Percentiles rank a stretch among this genome's conserved stretches.
Evolutionary conservation across 2,888 invertebrate genomes (phyloP).

Genomic region (Germaria angustata): DNA sequence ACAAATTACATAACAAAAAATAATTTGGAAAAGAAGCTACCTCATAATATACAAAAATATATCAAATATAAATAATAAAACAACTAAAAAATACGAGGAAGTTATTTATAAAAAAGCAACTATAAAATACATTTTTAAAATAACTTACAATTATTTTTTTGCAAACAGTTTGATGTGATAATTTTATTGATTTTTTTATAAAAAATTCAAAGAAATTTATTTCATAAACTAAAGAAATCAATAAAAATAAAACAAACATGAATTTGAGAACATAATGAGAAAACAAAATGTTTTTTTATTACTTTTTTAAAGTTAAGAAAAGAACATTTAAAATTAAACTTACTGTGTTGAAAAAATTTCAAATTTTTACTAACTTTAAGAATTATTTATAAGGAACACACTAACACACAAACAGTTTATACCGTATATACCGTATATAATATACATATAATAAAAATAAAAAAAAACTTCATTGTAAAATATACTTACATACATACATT

Average conservation of each 20-base stretch:
- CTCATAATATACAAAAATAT: conserved; percentile 49
- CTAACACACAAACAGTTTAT: conserved; percentile 11
- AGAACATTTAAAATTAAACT: conserved; percentile 46
- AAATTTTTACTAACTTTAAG: conserved; percentile 61
- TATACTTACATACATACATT: background rate
- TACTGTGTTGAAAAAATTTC: conserved; percentile 64
- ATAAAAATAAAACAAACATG: conserved; percentile 36
- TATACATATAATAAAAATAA: background rate
- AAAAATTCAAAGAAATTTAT: conserved; percentile 26
- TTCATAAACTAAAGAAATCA: conserved; percentile 38
- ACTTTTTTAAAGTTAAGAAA: conserved; percentile 48
- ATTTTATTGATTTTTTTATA: conserved; percentile 57
- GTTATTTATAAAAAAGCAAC: conserved; percentile 40
- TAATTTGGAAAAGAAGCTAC: conserved; percentile 58
- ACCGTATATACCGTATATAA: background rate
- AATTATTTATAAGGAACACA: background rate
- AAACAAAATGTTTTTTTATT: conserved; percentile 33
- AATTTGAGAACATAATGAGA: background rate
- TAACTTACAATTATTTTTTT: conserved; percentile 34
- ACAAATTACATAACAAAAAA: conserved; percentile 25
- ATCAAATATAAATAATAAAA: conserved; percentile 5
- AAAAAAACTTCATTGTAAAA: conserved; percentile 13
- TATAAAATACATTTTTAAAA: conserved; percentile 9
- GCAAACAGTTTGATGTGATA: conserved; percentile 61
- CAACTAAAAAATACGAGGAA: conserved; percentile 1